These are phyloP conservation scores for Ctenomys sociabilis DNA, from an alignment of 2,113 vertebrate species.

Conservation along the genomic window DNA sequence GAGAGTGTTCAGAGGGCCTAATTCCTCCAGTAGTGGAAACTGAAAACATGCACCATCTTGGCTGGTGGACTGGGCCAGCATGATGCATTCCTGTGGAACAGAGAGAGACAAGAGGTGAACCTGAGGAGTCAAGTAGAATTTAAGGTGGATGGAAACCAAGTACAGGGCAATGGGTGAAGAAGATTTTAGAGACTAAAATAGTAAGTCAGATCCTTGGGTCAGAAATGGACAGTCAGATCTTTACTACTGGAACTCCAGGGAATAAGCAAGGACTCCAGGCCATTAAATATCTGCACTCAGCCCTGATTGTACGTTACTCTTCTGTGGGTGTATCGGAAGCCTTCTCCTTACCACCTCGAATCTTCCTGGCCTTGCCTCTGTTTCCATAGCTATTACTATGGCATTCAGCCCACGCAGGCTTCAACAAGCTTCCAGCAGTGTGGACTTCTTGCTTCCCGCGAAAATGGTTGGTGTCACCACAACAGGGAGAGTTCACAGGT, in stretches of 20 bases:
- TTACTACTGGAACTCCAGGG: not conserved
- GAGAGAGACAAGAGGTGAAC: not conserved
- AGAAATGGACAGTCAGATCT: not conserved
- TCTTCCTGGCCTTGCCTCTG: not conserved
- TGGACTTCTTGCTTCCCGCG: not conserved
- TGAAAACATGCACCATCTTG: not conserved
- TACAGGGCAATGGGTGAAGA: not conserved
- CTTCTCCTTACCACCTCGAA: too few species aligned
- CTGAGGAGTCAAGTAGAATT: not conserved
- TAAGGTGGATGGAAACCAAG: not conserved
- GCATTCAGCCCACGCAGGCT: not conserved
- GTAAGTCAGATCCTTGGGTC: not conserved
- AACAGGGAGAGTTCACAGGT: fast-evolving
- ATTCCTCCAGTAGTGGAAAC: not conserved
- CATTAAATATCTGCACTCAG: fast-evolving
- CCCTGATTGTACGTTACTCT: too few species aligned
- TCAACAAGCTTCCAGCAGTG: not conserved
- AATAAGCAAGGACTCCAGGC: not conserved
- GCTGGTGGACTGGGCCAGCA: not conserved
- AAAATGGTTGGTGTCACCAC: fast-evolving
- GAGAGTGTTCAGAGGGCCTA: not conserved
- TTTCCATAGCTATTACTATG: not conserved
- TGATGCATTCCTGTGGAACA: not conserved
- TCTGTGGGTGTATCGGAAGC: not conserved
- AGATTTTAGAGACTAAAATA: not conserved